Conservation (phyloP, 1,140 invertebrate species). For the Euwallacea similis region DNA sequence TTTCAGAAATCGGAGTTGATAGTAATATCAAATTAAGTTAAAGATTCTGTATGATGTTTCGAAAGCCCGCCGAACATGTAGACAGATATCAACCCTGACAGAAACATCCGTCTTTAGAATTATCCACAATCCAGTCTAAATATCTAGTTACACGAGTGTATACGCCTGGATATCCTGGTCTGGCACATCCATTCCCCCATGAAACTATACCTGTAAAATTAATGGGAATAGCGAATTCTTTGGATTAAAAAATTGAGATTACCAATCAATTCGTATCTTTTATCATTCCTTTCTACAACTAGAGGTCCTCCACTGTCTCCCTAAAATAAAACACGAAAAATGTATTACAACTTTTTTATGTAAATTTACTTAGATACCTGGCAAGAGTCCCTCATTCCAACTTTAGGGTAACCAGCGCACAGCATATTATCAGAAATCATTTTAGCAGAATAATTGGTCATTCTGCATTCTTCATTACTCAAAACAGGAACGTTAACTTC, state of each 20-base stretch:
- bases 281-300: constrained; percentile 68
- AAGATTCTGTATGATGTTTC: no score
- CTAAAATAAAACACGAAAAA: constrained; percentile 56
- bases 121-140: constrained; percentile 74
- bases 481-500: constrained; percentile 83
- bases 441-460: constrained; percentile 73
- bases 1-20: no score
- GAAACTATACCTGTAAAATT: constrained; percentile 54
- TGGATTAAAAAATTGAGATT: constrained; percentile 25
- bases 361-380: constrained; percentile 61
- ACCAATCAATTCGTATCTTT: constrained; percentile 79
- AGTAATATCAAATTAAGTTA: no score
- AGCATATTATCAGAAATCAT: constrained; percentile 87
- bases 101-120: constrained; percentile 72
- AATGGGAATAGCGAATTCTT: background rate
- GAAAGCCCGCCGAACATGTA: background rate
- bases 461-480: constrained; percentile 73
- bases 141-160: constrained; percentile 78
- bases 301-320: constrained; percentile 92
- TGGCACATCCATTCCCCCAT: constrained; percentile 66
- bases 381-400: constrained; percentile 80
- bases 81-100: constrained; percentile 58
- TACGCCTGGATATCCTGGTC: constrained; percentile 75
- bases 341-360: constrained; percentile 10
- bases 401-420: constrained; percentile 77